Conservation (phyloP, 2,888 invertebrate genomes). For the Helobdella robusta region DNA sequence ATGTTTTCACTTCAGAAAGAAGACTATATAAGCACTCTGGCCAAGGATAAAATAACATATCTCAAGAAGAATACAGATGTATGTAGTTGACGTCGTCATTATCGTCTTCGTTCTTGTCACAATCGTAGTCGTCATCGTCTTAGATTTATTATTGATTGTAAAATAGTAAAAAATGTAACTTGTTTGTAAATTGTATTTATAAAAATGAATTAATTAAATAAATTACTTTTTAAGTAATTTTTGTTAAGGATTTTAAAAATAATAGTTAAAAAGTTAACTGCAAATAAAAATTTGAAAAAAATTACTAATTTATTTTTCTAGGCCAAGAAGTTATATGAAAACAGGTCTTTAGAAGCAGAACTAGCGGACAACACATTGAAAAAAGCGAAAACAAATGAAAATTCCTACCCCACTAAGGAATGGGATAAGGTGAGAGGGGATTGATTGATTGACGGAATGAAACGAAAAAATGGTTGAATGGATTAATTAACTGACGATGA, state of each 20-base stretch:
- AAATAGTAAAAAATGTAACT: too few relatives aligned
- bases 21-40: not conserved
- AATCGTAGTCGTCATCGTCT: too few relatives aligned
- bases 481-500: not conserved
- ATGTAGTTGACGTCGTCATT: not conserved
- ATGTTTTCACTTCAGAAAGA: slow-evolving; percentile 18
- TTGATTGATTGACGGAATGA: not conserved
- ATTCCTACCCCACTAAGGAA: slow-evolving; percentile 20
- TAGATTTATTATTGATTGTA: too few relatives aligned
- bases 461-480: not conserved
- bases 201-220: too few relatives aligned
- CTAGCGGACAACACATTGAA: not conserved
- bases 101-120: too few relatives aligned
- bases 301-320: slow-evolving; percentile 11
- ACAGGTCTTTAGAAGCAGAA: slow-evolving; percentile 12
- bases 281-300: too few relatives aligned
- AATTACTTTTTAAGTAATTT: too few relatives aligned
- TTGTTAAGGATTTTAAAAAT: too few relatives aligned
- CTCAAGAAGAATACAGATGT: slow-evolving; percentile 21
- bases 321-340: slow-evolving; percentile 17
- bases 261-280: too few relatives aligned
- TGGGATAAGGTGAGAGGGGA: slow-evolving; percentile 18
- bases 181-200: too few relatives aligned
- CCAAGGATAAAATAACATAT: slow-evolving; percentile 17
- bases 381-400: slow-evolving; percentile 19